These are phyloP conservation scores for Plecturocebus donacophilus DNA, from an alignment of 2,113 vertebrate genomes.

Conservation along the genomic window DNA sequence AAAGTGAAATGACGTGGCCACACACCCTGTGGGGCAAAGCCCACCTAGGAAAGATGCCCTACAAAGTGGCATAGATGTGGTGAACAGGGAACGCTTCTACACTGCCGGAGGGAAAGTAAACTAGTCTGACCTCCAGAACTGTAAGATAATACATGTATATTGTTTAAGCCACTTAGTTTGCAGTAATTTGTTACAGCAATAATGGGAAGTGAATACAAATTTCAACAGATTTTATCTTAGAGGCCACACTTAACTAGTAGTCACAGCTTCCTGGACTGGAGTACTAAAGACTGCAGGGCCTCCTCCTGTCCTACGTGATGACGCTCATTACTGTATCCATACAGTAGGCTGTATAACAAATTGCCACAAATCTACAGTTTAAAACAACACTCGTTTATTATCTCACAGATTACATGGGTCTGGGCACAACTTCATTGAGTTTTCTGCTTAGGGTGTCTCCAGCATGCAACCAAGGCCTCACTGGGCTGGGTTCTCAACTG, in stretches of 20 bases:
- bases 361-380: not conserved
- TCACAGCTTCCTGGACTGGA: not conserved
- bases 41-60: not conserved
- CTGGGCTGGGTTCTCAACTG: not conserved
- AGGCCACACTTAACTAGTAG: not conserved
- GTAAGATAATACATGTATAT: not conserved
- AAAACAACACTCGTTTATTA: not conserved
- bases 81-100: too few species aligned
- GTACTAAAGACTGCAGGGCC: rapidly evolving
- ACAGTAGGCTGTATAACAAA: not conserved
- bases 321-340: too few species aligned
- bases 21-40: rapidly evolving
- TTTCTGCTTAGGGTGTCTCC: not conserved
- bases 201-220: not conserved
- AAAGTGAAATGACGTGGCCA: too few species aligned
- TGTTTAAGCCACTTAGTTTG: not conserved
- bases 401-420: not conserved
- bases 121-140: not conserved
- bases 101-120: too few species aligned
- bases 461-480: too few species aligned
- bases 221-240: not conserved
- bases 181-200: too few species aligned
- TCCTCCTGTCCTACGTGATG: not conserved
- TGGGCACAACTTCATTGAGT: not conserved
- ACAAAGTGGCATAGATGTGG: rapidly evolving